Percentiles rank a stretch among this genome's conserved stretches.
These are phyloP conservation scores for Pseudopodoces humilis DNA, from an alignment of 2,113 vertebrate species.

Conservation along the genomic window DNA sequence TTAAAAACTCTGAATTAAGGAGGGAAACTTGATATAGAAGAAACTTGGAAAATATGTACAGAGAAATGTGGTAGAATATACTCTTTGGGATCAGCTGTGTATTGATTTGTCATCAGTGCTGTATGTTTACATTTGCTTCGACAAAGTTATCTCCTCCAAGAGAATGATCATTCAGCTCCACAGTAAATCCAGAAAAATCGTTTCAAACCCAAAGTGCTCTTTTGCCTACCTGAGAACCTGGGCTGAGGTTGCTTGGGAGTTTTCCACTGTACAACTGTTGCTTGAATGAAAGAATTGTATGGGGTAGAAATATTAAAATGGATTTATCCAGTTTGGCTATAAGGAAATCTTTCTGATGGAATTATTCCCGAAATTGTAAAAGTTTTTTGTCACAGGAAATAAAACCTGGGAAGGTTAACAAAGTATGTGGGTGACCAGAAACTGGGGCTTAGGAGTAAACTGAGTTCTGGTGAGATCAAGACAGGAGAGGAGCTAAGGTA, in stretches of 20 bases:
- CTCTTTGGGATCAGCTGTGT: background rate
- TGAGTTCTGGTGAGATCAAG: background rate
- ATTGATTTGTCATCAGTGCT: background rate
- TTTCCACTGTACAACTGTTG: background rate
- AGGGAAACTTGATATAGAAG: background rate
- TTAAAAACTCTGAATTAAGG: background rate
- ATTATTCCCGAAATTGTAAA: background rate
- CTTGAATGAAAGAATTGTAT: background rate
- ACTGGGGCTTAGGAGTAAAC: background rate
- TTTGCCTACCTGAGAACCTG: background rate
- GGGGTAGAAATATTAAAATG: background rate
- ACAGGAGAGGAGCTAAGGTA: background rate
- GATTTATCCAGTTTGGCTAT: background rate
- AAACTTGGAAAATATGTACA: background rate
- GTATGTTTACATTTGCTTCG: background rate
- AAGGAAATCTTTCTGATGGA: background rate
- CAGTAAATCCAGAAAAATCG: background rate
- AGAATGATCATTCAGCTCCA: background rate
- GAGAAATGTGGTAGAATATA: background rate
- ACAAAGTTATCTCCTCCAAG: background rate
- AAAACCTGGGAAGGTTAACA: background rate
- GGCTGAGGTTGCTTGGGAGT: background rate
- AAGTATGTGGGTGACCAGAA: background rate
- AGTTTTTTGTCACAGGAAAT: background rate
- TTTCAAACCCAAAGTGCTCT: background rate